Evolutionary conservation across 1,140 invertebrate species (phyloP), one percentile per base, ranked within the genome.

Genomic region (Eueides isabella): DNA sequence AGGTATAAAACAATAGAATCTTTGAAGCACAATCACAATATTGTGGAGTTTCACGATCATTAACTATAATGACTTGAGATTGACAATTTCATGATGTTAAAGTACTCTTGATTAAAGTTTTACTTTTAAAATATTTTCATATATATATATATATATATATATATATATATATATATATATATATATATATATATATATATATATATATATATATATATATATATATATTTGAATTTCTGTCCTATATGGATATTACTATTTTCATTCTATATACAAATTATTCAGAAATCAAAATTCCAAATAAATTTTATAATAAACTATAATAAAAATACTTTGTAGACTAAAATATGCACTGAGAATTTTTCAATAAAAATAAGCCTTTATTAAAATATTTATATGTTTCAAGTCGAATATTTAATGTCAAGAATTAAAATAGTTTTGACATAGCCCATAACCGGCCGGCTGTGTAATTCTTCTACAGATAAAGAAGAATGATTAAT

Each of bases 11-110:
- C 61, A 62, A 62, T 62, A 11, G 29, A 14, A 5, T 11, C 7
- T 30, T 62, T 62, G 29, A 30, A 30, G 30, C 61, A 62, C 5
- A n/a, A 11, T 30, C 28, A 62, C 28, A 41, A 61, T 55, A 48
- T 61, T 61, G 55, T 26, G 31, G 63, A 23, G 33, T 35, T 70
- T 69, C 35, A 70, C 68, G 61, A 70, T 63, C 68, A 62, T 70
- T 70, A 70, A 41, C 31, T 5, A 41, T 70, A 62, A 70, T 70
- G 68, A 31, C 33, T 70, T 19, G 23, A 61, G 4, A 70, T 70
- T 70, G 68, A 70, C 68, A 62, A 30, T 62, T 30, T 28, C 26
- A 30, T 29, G 61, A 30, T 29, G 16, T 23, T 23, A 26, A 55
- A 55, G 9, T 12, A 55, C 19, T 9, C 41, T 44, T 2, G 41